Evolutionary conservation across 1,140 invertebrate genomes (phyloP), one percentile per base, ranked within the genome.

Genomic region (Rhyacophila brunnea): DNA sequence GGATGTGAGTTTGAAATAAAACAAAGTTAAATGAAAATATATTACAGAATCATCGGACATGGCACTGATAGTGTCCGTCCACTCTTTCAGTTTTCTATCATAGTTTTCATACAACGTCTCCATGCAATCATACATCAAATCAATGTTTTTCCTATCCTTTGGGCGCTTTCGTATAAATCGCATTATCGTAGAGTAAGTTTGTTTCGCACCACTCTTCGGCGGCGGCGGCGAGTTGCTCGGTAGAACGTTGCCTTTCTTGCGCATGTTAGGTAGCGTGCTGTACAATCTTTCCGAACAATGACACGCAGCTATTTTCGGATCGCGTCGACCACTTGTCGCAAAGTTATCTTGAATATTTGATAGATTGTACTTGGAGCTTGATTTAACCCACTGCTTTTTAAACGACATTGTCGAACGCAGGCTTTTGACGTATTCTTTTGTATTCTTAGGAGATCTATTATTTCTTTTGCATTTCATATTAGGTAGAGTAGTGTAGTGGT

Each of bases 21-120:
- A n/a, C 2, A n/a, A n/a, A 6, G 42, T 20, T 54, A 17, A 44
- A 17, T 4, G 14, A 47, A 44, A 56, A 48, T 54, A 35, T 57
- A 32, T 56, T 56, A 65, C 63, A 54, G 63, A 65, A 61, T 60
- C 44, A 13, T 65, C 55, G 6, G 63, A 58, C 19, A 65, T 14
- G 10, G 28, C 66, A 63, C 74, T 77, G 34, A 77, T 65, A 38
- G 72, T 71, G 45, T 78, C 77, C 58, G 74, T 76, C 77, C 77
- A 79, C 47, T 76, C 70, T 53, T 76, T 71, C 14, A 79, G 68
- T 14, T 72, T 69, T 65, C 63, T 71, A 50, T 79, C 77, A 49
- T 79, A 79, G 55, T 77, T 72, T 58, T 74, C 65, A 43, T 79
- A 78, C 53, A 78, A 70, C 3, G 72, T 60, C 68, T 78, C 71